These are phyloP conservation scores for Barnardius zonarius DNA, from an alignment of 2,113 vertebrate species.

Conservation along the genomic window DNA sequence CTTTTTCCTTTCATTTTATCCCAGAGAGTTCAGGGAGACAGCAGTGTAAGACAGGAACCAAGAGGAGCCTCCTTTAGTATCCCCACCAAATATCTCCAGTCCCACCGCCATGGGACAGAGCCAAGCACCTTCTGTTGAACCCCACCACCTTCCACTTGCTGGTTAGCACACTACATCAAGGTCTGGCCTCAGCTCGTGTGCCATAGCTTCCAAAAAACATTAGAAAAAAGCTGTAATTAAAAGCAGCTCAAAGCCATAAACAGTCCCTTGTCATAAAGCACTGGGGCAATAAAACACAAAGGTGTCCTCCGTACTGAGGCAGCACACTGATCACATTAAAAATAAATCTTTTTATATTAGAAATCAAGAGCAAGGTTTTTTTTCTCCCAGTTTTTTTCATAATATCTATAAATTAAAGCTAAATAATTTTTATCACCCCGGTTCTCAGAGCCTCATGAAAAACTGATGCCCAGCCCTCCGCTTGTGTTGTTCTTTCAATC, in stretches of 20 bases:
- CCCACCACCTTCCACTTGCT: not conserved
- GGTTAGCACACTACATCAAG: not conserved
- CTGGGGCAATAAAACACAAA: not conserved
- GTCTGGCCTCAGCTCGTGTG: not conserved
- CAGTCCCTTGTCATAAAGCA: not conserved
- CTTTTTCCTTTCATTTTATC: not conserved
- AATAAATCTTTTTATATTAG: not conserved
- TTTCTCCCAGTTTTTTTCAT: not conserved
- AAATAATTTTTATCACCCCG: not conserved
- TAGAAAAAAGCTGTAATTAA: not conserved
- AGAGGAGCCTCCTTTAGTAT: not conserved
- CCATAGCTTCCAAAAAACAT: not conserved
- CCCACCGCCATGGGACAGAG: rapidly evolving
- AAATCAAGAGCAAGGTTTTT: rapidly evolving
- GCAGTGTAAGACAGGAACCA: not conserved
- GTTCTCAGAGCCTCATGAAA: not conserved
- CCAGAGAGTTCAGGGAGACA: not conserved
- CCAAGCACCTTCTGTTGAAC: not conserved
- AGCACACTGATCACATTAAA: not conserved
- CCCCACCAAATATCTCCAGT: not conserved
- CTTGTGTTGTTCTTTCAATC: not conserved
- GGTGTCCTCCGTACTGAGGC: not conserved
- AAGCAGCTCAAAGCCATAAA: not conserved
- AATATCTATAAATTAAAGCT: not conserved
- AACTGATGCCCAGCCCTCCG: rapidly evolving